Evolutionary conservation across 2,888 invertebrate genomes (phyloP), one percentile per base, ranked within the genome.

Genomic region (Pantelozetes paolii): DNA sequence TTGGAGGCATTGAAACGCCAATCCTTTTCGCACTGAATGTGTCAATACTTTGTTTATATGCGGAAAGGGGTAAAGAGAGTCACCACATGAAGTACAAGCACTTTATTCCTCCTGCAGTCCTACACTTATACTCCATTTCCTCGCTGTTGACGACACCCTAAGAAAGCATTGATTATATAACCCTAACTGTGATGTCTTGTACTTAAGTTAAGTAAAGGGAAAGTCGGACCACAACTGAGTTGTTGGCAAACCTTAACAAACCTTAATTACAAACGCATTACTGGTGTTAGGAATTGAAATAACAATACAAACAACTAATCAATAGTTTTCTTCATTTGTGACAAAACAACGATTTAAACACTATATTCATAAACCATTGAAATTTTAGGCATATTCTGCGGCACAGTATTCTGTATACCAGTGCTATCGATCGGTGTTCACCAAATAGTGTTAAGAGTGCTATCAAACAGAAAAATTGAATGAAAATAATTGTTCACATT

Each of bases 71-170:
- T 50, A 50, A 50, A 50, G 50, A 50, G 50, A 50, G 50, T 9
- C 50, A 50, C 50, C 50, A 50, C 50, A 50, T 5, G 50, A 50
- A 50, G 50, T n/a, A 50, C 36, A 36, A 36, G 36, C 36, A 36
- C 36, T 36, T 36, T 36, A 36, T 57, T 23, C 26, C 57, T 57
- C 57, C 57, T 13, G 57, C 57, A 57, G 57, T 57, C 57, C 13
- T 57, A 57, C 57, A 57, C 57, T 57, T 28, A 57, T n/a, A 20
- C 57, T 57, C 57, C 57, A 57, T 57, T 57, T 57, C 57, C 57
- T 57, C 57, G 20, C 57, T 57, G 57, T 57, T 50, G 20, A 57
- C 20, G 28, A 57, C 57, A 57, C 57, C 57, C 20, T 20, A 23
- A 57, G 57, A 57, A 57, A 57, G 26, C 26, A 57, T 5, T 57